A percentile compares a stretch with the other conserved stretches of the same genome.
phyloP scores from a whole-genome alignment of 2,113 vertebrate species.

The Bos indicus region DNA sequence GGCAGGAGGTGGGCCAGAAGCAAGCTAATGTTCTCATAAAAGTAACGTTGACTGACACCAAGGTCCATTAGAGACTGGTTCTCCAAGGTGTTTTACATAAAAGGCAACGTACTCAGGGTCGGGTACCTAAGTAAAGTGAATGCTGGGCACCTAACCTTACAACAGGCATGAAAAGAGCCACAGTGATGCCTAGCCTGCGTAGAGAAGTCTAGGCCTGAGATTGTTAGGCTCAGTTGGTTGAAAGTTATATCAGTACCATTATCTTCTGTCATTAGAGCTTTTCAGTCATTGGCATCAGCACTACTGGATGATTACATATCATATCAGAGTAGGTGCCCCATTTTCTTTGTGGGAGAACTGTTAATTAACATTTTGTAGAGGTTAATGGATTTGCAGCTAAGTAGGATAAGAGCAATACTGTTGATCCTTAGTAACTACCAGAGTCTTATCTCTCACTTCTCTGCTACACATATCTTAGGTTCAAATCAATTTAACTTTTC shows the following conservation, averaged over 20 bases:
- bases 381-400: not conserved
- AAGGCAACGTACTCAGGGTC: not conserved
- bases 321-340: not conserved
- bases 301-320: not conserved
- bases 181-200: rapidly evolving
- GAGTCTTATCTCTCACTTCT: not conserved
- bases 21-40: not conserved
- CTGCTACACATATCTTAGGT: not conserved
- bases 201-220: not conserved
- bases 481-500: not conserved
- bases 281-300: not conserved
- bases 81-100: not conserved
- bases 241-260: not conserved
- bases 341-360: not conserved
- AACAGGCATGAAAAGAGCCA: not conserved
- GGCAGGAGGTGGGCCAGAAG: not conserved
- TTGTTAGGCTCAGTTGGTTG: not conserved
- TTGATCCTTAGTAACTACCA: not conserved
- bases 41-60: not conserved
- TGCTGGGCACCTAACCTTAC: not conserved
- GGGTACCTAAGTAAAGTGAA: not conserved
- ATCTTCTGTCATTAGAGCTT: not conserved
- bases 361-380: not conserved
- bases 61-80: not conserved
- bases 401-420: not conserved